Evolutionary conservation across 2,888 invertebrate species (phyloP), one percentile per base, ranked within the genome.

Genomic region (Listrodromus nycthemerus): DNA sequence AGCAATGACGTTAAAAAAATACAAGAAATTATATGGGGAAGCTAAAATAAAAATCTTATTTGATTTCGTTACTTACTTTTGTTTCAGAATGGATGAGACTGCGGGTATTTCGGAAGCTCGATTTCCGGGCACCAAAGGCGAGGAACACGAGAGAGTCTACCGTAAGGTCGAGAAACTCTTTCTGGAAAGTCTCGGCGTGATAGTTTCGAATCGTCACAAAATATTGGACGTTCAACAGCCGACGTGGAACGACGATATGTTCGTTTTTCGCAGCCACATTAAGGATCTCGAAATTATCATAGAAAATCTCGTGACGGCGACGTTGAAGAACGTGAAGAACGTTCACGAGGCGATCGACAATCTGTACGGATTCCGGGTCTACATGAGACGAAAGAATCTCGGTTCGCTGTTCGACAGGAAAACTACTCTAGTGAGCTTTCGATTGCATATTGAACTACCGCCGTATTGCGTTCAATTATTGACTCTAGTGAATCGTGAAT

Each of bases 341-440:
- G 95, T 98, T 0, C 97, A 97, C 88, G 97, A 98, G 89, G 97
- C 96, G 0, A 95, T 98, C 8, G 96, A 97, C 84, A 95, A 96
- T 0, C 94, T 98, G 5, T 97, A 96, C 87, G 96, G 96, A 0
- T 95, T 98, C 88, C 95, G 97, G 90, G 97, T 97, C 91, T 97
- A 97, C 89, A 96, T 97, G 0, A 96, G 96, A 86, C 95, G 98
- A 74, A 96, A 96, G 89, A 96, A 96, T 16, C 94, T 98, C 73
- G 95, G 95, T 33, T 94, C 95, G 0, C 94, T 96, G 0, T 97
- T 97, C 90, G 95, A 96, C 85, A 94, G 95, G 48, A 96, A 96
- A 92, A 96, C 96, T 13, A 94, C 95, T 67, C 94, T 95, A 82
- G 96, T 96, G 90, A 91, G 91, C 76, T 19, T 55, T 50, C 41